Conservation (phyloP, 2,888 invertebrate genomes). For the Bombylius major region DNA sequence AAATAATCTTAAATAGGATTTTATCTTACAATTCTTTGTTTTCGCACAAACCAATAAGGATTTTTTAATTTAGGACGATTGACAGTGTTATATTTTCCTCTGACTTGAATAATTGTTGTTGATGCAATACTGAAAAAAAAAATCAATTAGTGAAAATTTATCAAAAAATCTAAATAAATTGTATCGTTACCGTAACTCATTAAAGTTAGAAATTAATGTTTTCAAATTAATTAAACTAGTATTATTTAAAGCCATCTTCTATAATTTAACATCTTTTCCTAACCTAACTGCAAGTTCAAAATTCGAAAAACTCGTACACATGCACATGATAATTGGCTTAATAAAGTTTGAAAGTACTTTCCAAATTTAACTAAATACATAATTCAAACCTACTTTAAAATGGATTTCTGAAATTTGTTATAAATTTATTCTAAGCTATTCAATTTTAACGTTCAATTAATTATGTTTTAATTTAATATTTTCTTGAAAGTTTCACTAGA, state of each 20-base stretch:
- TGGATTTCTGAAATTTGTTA: no score
- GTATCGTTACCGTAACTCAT: not conserved
- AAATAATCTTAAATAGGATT: not conserved
- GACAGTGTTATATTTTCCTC: constrained; percentile 17
- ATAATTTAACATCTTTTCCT: no score
- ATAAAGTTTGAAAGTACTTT: no score
- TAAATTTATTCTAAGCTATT: no score
- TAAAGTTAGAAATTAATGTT: not conserved
- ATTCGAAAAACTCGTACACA: no score
- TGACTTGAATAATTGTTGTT: constrained; percentile 27
- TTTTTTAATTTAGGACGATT: constrained; percentile 46
- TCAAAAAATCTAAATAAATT: not conserved
- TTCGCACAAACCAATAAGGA: constrained; percentile 60
- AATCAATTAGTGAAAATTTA: not conserved
- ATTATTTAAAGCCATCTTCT: not conserved
- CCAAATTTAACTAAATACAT: no score
- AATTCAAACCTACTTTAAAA: no score
- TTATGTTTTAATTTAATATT: no score
- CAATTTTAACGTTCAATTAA: no score
- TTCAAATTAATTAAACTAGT: not conserved
- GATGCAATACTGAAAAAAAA: constrained; percentile 1
- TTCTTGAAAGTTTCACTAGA: no score
- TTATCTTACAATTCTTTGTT: constrained; percentile 49
- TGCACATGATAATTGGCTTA: no score
- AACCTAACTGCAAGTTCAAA: no score